Evolutionary conservation across 2,888 invertebrate species (phyloP), one percentile per base, ranked within the genome.

Genomic region (Heterodera filipjevi): DNA sequence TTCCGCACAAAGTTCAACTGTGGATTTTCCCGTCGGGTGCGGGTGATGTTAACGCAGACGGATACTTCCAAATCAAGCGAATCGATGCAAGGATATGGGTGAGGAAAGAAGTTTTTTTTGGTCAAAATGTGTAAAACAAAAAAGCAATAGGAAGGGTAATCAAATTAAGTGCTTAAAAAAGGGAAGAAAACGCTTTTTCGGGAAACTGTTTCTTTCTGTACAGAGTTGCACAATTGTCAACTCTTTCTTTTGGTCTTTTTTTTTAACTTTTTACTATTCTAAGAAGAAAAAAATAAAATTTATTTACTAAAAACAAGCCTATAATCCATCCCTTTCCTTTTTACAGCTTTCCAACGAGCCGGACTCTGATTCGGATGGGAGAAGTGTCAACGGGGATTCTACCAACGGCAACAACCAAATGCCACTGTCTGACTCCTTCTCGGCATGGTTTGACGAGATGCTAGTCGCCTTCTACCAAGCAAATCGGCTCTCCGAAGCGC

Each of bases 1-100:
- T 68, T 33, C 68, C 68, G 3, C 27, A 68, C 6, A 33, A 16
- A 32, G 10, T 68, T 3, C 32, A 68, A 27, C 8, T 68, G 33
- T 68, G 68, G n/a, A n/a, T n/a, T n/a, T 6, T 12, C 27, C 66
- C 49, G 22, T 14, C 12, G 5, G 66, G 66, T 12, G 66, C 14
- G 27, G 32, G 66, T 30, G 66, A 27, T 22, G 22, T 32, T 3
- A 66, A 0, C 10, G 66, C 22, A 0, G 32, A 59, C 27, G 59
- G n/a, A 8, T 59, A 59, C 59, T n/a, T n/a, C n/a, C 32, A 16
- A 14, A 35, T 68, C 33, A 33, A 30, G 33, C 22, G 35, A 22
- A 68, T 68, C 22, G 68, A 68, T 16, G 68, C 32, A 22, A 33
- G 68, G 19, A 68, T 68, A 27, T 68, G 68, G 68, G 68, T 68